These are phyloP conservation scores for Oreonectes daqikongensis DNA, from an alignment of 2,797 vertebrate genomes.

Conservation along the genomic window DNA sequence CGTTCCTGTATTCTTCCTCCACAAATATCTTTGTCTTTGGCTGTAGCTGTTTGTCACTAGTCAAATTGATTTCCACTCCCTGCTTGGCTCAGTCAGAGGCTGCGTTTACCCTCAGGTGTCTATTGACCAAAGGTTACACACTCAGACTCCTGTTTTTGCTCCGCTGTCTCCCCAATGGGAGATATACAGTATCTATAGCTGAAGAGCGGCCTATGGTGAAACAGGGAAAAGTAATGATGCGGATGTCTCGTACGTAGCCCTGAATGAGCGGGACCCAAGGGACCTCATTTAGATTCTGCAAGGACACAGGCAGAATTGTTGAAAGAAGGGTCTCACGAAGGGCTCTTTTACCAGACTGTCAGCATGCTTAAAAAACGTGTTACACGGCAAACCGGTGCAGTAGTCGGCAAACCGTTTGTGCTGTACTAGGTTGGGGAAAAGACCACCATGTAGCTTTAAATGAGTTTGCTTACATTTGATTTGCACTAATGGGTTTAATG, in stretches of 20 bases:
- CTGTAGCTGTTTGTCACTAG: constrained; percentile 11
- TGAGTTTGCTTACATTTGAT: constrained; percentile 14
- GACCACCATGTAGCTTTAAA: neutral
- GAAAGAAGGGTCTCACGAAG: constrained; percentile 49
- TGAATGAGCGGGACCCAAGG: constrained; percentile 49
- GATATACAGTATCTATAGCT: constrained; percentile 41
- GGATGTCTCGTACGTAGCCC: constrained; percentile 44
- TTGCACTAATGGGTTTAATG: constrained; percentile 28
- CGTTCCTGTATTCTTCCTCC: constrained; percentile 18
- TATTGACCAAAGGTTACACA: constrained; percentile 44
- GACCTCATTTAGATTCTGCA: constrained; percentile 61
- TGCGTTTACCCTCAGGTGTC: constrained; percentile 36
- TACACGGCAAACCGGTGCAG: constrained; percentile 42
- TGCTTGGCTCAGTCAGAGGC: constrained; percentile 11
- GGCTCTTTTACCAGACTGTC: constrained; percentile 24
- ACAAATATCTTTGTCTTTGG: constrained; percentile 19
- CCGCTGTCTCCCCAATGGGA: constrained; percentile 27
- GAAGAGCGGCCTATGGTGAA: constrained; percentile 42
- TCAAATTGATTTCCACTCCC: constrained; percentile 41
- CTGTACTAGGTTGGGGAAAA: neutral
- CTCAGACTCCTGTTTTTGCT: constrained; percentile 36
- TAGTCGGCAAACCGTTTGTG: constrained; percentile 31
- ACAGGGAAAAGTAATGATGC: constrained; percentile 54
- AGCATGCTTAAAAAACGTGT: constrained; percentile 52
- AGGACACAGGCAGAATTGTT: constrained; percentile 43